Base-by-base conservation (phyloP, 2,888 invertebrate species). In the Dioctria rufipes region DNA sequence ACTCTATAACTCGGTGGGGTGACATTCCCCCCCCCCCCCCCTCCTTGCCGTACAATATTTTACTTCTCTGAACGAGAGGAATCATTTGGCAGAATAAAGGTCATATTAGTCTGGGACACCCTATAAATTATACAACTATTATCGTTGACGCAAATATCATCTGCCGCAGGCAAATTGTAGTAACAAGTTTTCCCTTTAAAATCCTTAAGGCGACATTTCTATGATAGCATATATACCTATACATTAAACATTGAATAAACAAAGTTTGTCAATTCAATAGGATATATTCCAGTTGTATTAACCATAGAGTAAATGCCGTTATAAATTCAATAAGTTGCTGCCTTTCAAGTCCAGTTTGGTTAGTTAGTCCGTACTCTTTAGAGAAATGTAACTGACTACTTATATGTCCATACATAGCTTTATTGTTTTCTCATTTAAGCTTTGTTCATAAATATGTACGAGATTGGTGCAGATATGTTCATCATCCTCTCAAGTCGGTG, bases 301-400 rank as follows among this genome's bases (percentile, higher is more conserved):
- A 43, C 60, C 58, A 40, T 75, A 58, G 60, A 75, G 73, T 42
- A 75, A 75, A 77, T 77, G 77, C 49, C 49, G 63, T 77, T 77
- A 77, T 77, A 77, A 77, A 77, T 77, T 63, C 77, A 77, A 77
- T 77, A 77, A 77, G 49, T 77, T 77, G 46, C 49, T 63, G 63
- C 54, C 73, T 51, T 73, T 73, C 43, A 13, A n/a, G 73, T 49
- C 37, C 37, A n/a, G 37, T 60, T 6, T 39, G 73, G 60, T n/a
- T 9, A 13, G 40, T 73, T 58, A 13, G 58, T 58, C 73, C 58
- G 39, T 51, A 25, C 25, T 25, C 25, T 25, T 25, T 25, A n/a
- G 40, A 58, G 73, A 60, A 60, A 73, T 73, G 73, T 58, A 73
- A 25, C 25, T 25, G 25, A 25, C 25, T 25, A 25, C 25, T 25